A percentile compares a stretch with the other conserved stretches of the same genome.
phyloP scores from a whole-genome alignment of 2,113 vertebrate genomes.

The Laticauda laticaudata region DNA sequence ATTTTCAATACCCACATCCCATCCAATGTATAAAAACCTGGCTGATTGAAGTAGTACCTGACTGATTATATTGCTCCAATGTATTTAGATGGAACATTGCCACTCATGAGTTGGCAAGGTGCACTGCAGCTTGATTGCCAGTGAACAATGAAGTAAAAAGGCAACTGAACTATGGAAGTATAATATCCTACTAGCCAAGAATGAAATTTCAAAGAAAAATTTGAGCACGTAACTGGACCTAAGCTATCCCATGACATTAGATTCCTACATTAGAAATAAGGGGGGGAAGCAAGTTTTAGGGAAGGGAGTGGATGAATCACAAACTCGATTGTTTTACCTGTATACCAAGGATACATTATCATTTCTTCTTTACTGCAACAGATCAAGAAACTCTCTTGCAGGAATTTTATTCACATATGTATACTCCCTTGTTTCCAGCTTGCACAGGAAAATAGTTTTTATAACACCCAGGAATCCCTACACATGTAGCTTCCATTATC shows the following conservation, averaged over 20 bases:
- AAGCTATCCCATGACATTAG: no score
- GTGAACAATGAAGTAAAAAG: not conserved
- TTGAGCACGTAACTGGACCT: no score
- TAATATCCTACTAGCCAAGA: not conserved
- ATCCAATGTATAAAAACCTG: not conserved
- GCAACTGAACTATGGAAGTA: not conserved
- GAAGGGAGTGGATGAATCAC: not conserved
- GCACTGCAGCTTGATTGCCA: not conserved
- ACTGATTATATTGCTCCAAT: not conserved
- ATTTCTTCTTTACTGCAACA: not conserved
- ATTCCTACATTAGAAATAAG: no score
- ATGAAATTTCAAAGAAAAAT: no score
- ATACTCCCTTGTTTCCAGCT: not conserved
- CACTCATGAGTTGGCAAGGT: not conserved
- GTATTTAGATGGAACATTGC: not conserved
- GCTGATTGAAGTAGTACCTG: not conserved
- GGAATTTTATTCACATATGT: not conserved
- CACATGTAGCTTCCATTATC: not conserved
- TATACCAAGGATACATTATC: not conserved
- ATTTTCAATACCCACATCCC: not conserved
- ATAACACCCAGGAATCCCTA: not conserved
- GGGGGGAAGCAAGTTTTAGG: not conserved
- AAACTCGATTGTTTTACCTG: not conserved
- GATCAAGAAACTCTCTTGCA: conserved; percentile 2
- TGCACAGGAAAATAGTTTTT: not conserved